A percentile compares a stretch with the other conserved stretches of the same genome.
These are phyloP conservation scores for Podiceps cristatus DNA, from an alignment of 2,113 vertebrate species.

Conservation along the genomic window DNA sequence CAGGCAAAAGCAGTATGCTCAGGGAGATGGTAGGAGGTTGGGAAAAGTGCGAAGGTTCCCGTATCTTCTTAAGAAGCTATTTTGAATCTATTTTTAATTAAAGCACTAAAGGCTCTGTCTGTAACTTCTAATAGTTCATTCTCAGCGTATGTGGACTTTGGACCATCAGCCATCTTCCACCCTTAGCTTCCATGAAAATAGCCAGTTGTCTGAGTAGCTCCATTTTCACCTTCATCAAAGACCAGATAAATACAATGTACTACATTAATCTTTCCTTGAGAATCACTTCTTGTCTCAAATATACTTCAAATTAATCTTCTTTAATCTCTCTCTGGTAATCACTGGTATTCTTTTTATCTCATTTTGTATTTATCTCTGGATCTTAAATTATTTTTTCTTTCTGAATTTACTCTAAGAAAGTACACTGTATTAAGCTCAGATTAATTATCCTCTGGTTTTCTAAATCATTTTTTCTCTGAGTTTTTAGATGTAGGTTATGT, in stretches of 20 bases:
- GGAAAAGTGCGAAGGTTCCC: background rate
- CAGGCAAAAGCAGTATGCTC: rapidly evolving
- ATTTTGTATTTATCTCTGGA: background rate
- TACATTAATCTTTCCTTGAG: background rate
- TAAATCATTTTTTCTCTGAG: background rate
- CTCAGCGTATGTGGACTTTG: background rate
- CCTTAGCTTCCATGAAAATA: background rate
- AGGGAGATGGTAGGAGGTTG: rapidly evolving
- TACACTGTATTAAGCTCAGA: background rate
- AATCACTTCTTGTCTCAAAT: background rate
- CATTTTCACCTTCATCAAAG: background rate
- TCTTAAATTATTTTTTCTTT: background rate
- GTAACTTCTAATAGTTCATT: background rate
- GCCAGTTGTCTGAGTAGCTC: background rate
- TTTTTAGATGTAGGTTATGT: background rate
- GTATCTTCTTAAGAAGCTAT: background rate
- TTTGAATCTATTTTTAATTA: background rate
- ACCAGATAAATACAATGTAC: background rate
- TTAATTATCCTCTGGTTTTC: background rate
- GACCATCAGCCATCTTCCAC: background rate
- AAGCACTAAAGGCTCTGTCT: background rate
- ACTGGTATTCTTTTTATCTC: background rate
- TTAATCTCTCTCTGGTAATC: background rate
- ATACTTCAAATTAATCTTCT: background rate
- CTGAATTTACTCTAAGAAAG: background rate